Evolutionary conservation across 2,888 invertebrate species (phyloP), one percentile per base, ranked within the genome.

Genomic region (Drosophila niveifrons): DNA sequence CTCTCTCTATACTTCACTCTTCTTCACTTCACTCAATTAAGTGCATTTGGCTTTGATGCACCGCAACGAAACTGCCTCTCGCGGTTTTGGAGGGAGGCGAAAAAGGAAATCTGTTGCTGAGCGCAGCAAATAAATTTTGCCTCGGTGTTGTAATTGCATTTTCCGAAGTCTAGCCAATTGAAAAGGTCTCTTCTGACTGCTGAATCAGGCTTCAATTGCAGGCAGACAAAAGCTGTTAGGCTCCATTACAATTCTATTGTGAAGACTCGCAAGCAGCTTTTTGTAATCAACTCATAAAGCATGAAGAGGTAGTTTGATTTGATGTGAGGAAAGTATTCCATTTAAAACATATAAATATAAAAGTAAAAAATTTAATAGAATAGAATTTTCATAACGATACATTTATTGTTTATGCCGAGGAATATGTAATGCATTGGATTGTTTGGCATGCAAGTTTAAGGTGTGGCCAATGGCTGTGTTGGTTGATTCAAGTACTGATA

Each of bases 21-120:
- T 4, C 23, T 23, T 6, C 23, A 23, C 23, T 23, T 23, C 79
- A 79, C 88, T 84, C 72, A 81, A 87, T 84, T 84, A 79, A 72
- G 58, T 82, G 75, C 72, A 78, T 78, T 82, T 79, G 66, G 68
- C 67, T 84, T 77, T 72, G 69, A 77, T 77, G 48, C 59, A 52
- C 43, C 51, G 9, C 34, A 43, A 29, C 52, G 46, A 48, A 62
- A 23, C 43, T 29, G 31, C 15, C n/a, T 44, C n/a, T 11, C 53
- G 10, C 29, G n/a, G 18, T 34, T 31, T 10, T 15, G 46, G 3
- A 36, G 36, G 8, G 43, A 15, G 11, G 11, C 23, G 17, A 3
- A 6, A 3, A 13, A 28, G 4, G 4, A n/a, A 36, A 36, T 36
- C n/a, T 11, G 15, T 23, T 2, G 9, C 36, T 36, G 9, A 52